These are phyloP conservation scores for Apodemus agrarius DNA, from an alignment of 2,797 vertebrate genomes.

Conservation along the genomic window DNA sequence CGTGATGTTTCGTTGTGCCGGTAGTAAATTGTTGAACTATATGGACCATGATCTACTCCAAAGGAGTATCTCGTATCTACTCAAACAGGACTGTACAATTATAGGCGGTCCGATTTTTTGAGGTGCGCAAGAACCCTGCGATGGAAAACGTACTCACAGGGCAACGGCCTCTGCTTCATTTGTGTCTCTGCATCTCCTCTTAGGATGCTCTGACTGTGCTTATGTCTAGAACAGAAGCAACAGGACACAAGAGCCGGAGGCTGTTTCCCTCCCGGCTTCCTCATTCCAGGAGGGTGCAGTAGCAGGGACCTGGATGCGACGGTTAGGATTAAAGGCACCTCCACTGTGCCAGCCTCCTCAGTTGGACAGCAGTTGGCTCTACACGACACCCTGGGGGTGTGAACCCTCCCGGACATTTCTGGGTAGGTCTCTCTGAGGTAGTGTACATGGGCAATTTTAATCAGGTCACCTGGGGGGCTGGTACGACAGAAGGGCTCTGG, in stretches of 20 bases:
- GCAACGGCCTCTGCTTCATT: background rate
- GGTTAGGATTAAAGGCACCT: background rate
- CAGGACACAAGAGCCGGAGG: background rate
- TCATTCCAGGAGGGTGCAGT: background rate
- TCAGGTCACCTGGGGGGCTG: background rate
- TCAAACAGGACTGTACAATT: constrained; percentile 12
- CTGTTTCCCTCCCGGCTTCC: background rate
- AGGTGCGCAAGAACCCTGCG: background rate
- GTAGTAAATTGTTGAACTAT: constrained; percentile 2
- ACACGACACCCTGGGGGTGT: background rate
- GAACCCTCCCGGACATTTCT: background rate
- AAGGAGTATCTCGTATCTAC: background rate
- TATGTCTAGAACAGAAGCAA: background rate
- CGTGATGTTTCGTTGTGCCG: background rate
- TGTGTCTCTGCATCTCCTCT: background rate
- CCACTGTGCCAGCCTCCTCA: background rate
- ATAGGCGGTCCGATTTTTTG: background rate
- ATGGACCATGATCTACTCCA: background rate
- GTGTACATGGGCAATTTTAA: background rate
- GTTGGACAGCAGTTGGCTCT: background rate
- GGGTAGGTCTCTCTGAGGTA: background rate
- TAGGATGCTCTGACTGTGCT: background rate
- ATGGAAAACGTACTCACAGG: background rate
- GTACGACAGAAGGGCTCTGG: background rate
- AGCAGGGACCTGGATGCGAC: background rate